Base-by-base conservation (phyloP, 2,888 invertebrate species). In the Watsonalla binaria region DNA sequence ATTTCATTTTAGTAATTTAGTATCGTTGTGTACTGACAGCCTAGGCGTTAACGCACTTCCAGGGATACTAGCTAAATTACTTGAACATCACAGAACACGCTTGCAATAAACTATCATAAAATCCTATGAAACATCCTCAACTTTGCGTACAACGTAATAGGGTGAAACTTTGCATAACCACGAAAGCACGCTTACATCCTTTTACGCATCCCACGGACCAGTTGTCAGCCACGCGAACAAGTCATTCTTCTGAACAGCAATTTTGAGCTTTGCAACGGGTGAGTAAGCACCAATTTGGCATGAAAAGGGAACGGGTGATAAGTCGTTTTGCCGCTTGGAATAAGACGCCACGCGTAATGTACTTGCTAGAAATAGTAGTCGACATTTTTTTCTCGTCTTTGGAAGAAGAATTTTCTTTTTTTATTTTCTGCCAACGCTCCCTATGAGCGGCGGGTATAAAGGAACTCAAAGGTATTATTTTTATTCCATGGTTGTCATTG, bases 291-390 rank as follows among this genome's bases (percentile, higher is more conserved):
- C 67, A 71, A 71, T 77, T 74, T 73, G 39, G 65, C 64, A 61
- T 70, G 69, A 72, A 69, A 72, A 65, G 63, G 61, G 68, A 66
- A 69, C 52, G 50, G 60, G 63, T 59, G 68, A 64, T 72, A 66
- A 58, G 65, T 65, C 62, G 54, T 73, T 76, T 62, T 68, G 57
- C 61, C 59, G 60, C 37, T 54, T 58, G 56, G 47, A 60, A 65
- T 57, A 62, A 56, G 55, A 59, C 52, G 76, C 77, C 78, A 79
- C 77, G 77, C 77, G 78, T 78, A 80, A 78, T 72, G 73, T 78
- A 78, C 80, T 79, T 61, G 64, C 63, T 61, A 62, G 62, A 58
- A 35, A 66, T 24, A 74, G 70, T 67, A 64, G 66, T 71, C 71
- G 68, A 65, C 62, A 37, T 66, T 72, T 69, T 66, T 66, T 73